Evolutionary conservation across 2,888 invertebrate genomes (phyloP), one percentile per base, ranked within the genome.

Genomic region (Tryphoninae sp.): DNA sequence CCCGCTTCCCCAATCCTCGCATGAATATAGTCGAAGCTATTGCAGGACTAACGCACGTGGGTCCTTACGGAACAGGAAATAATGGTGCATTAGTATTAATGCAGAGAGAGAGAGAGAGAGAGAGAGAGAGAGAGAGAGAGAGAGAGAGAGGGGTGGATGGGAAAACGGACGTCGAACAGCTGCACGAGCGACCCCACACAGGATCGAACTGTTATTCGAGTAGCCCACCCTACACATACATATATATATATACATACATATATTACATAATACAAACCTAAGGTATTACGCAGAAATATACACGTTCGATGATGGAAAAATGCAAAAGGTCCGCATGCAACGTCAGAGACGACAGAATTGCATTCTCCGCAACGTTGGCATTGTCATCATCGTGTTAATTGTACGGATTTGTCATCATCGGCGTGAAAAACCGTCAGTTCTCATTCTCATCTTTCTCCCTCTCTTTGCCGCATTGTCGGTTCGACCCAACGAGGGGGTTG

Each of bases 171-270:
- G 23, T 76, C 78, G 85, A 87, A 87, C 90, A 90, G 90, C 90
- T 90, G 90, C 89, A 64, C 58, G 62, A 82, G 84, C 85, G 87
- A 87, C 86, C 88, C 87, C 80, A 77, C 62, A 77, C 80, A 80
- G 86, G 85, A 90, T 90, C 88, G 89, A 90, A 90, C 88, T 89
- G 89, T 90, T 89, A 88, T 89, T 89, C 86, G 86, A 88, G 86
- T 83, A 81, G 73, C 64, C 69, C 73, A 81, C 77, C 80, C 76
- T 78, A 73, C 55, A 74, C 79, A 81, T 76, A 77, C 78, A 78
- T 67, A 58, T 69, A 49, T 55, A 45, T 74, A 73, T 81, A 79
- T 71, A 49, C 65, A 76, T 64, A 71, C 62, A 73, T 71, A 58
- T 78, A 33, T 73, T 61, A 62, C 81, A 69, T 72, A 40, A 77